Evolutionary conservation across 2,797 vertebrate species (phyloP), one percentile per base, ranked within the genome.

Genomic region (Sebastes diploproa): DNA sequence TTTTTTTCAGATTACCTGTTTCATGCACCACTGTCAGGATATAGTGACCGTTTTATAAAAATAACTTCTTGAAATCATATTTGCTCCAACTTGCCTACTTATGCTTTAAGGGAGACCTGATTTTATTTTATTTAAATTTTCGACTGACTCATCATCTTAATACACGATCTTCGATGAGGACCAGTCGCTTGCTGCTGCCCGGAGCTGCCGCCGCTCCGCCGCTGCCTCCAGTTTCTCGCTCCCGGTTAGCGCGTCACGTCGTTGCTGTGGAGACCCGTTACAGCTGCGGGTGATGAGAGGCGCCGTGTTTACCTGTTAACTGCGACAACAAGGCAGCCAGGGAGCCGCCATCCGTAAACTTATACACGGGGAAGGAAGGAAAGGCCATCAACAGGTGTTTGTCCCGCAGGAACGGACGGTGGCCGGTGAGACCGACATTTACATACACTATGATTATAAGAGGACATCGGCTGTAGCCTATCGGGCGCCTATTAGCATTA

Each of bases 191-290:
- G 27, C 54, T 20, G 69, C 42, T 7, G 75, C 27, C 80, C 54
- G 60, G 38, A 30, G 65, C 76, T 18, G 34, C 75, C 46, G 46
- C 46, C 50, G 64, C 86, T 63, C 13, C 12, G 50, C 69, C 42
- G 64, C 86, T 63, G 66, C 78, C 67, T 86, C 83, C 69, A 5
- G 46, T 65, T 77, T 80, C 88, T 90, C 89, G 56, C 86, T 83
- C 86, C 61, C 58, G 59, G 63, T 84, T 78, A 78, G 78, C 91
- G 92, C 92, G 90, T 94, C 94, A 92, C 77, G 65, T 64, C 83
- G 93, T 94, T 95, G 92, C 94, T 77, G 83, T 94, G 93, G 94
- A 93, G 89, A 95, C 93, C 85, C 84, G 69, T 69, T 4, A 62
- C 65, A 59, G 90, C 91, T 78, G 81, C 83, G 54, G 86, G 91